Percentiles rank a stretch among this genome's conserved stretches.
Evolutionary conservation across 2,797 vertebrate species (phyloP).

Genomic region (Thamnophis elegans): DNA sequence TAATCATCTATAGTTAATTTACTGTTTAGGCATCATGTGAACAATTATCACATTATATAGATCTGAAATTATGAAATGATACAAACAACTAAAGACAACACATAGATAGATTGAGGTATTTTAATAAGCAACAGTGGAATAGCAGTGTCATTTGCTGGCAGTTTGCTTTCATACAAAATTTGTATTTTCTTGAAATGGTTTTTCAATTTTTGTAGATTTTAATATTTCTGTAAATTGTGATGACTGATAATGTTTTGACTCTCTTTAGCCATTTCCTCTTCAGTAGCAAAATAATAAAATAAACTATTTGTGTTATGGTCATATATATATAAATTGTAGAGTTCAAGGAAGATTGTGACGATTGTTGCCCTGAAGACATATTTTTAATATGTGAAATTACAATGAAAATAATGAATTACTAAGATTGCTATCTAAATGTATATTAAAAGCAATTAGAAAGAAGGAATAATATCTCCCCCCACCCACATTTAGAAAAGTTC

Average conservation of each 20-base stretch:
- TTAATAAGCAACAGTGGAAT: neutral
- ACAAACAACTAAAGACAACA: neutral
- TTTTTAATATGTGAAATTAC: conserved; percentile 62
- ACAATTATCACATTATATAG: neutral
- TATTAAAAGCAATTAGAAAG: conserved; percentile 59
- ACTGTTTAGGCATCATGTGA: neutral
- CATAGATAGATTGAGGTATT: neutral
- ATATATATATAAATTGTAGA: conserved; percentile 74
- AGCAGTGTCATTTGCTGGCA: neutral
- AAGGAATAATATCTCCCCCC: neutral
- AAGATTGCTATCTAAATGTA: conserved; percentile 47
- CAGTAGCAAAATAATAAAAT: conserved; percentile 50
- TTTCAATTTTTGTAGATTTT: neutral
- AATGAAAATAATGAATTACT: conserved; percentile 36
- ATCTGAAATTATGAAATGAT: neutral
- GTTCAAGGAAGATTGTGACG: conserved; percentile 70
- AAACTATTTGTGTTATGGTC: conserved; percentile 68
- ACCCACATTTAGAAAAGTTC: neutral
- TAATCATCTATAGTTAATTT: neutral
- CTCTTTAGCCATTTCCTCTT: conserved; percentile 41
- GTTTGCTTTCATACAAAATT: neutral
- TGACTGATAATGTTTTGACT: conserved; percentile 10
- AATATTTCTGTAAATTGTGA: conserved; percentile 7
- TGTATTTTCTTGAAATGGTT: neutral
- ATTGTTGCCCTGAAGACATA: conserved; percentile 67